Evolutionary conservation across 1,140 invertebrate genomes (phyloP).

Genomic region (Platorchestia sp.): DNA sequence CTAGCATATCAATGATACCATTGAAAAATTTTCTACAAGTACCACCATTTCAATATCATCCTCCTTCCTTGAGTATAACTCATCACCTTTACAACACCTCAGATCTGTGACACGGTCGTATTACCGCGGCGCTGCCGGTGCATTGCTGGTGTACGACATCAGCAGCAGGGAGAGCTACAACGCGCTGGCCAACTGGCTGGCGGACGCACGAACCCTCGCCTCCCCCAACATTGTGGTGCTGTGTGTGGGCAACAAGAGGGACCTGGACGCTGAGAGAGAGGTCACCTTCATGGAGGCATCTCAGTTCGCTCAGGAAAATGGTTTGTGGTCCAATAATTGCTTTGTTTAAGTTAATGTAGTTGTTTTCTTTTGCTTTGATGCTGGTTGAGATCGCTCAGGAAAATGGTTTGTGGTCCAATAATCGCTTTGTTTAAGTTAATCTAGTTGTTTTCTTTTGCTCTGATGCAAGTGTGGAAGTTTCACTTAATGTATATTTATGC

Average conservation of each 20-base stretch:
- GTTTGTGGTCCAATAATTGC: slow-evolving; percentile 3
- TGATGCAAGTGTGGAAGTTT: no score
- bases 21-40: no score
- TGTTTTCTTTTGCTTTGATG: no score
- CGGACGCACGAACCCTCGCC: slow-evolving; percentile 87
- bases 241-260: slow-evolving; percentile 87
- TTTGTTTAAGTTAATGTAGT: not conserved
- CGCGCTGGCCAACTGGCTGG: slow-evolving; percentile 84
- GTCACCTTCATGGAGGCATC: slow-evolving; percentile 87
- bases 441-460: no score
- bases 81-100: no score
- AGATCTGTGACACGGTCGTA: slow-evolving; percentile 85
- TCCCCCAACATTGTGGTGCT: slow-evolving; percentile 88
- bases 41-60: no score
- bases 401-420: slow-evolving; percentile 59
- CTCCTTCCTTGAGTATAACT: no score
- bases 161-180: slow-evolving; percentile 87
- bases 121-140: slow-evolving; percentile 85
- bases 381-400: slow-evolving; percentile 72
- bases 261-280: slow-evolving; percentile 82
- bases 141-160: slow-evolving; percentile 84
- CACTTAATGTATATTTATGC: no score
- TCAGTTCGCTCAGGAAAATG: slow-evolving; percentile 71
- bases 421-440: not conserved
- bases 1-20: no score